Evolutionary conservation across 2,113 vertebrate genomes (phyloP).

Genomic region (Struthidea cinerea): DNA sequence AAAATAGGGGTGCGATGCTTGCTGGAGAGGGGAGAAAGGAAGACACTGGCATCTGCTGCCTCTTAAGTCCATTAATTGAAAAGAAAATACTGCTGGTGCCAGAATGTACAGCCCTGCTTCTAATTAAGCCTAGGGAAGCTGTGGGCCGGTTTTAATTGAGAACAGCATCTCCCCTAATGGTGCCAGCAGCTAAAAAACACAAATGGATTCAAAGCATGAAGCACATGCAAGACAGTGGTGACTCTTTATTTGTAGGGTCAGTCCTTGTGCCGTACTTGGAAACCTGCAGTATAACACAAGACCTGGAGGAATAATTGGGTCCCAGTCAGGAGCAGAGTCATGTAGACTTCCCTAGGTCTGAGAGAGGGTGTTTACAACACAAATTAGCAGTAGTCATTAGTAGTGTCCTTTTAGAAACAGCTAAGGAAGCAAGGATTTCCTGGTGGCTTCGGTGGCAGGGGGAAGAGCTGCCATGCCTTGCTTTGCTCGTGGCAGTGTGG

Average conservation of each 20-base stretch:
- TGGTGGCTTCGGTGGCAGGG: background rate
- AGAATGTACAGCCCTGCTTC: constrained; percentile 51
- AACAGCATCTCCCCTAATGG: constrained; percentile 37
- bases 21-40: background rate
- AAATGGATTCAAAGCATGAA: constrained; percentile 43
- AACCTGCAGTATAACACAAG: background rate
- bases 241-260: constrained; percentile 14
- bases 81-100: constrained; percentile 59
- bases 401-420: background rate
- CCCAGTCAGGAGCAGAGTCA: background rate
- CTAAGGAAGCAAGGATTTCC: background rate
- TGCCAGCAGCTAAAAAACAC: constrained; percentile 20
- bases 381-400: background rate
- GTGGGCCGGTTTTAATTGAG: constrained; percentile 62
- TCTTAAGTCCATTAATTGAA: constrained; percentile 57
- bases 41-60: constrained; percentile 47
- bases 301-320: background rate
- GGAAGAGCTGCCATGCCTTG: background rate
- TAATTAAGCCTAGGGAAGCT: constrained; percentile 58
- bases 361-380: background rate
- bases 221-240: background rate
- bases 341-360: background rate
- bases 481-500: background rate
- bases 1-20: background rate
- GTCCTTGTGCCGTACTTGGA: background rate